Base-by-base conservation (phyloP, 2,113 vertebrate genomes). In the Oncorhynchus clarkii region DNA sequence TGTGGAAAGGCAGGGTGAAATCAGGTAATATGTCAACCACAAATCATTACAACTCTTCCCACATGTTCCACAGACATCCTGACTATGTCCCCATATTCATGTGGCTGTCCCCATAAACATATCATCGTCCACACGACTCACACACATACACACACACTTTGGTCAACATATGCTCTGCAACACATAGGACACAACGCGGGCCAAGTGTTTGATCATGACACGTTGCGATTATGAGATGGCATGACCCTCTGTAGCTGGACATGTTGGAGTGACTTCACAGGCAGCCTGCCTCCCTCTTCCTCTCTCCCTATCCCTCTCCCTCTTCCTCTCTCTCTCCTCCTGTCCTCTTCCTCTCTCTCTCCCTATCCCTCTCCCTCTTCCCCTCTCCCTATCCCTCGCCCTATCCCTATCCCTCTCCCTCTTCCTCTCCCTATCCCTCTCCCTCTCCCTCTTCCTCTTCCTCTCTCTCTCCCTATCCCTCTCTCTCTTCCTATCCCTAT, bases 11-110 rank as follows among this genome's bases (percentile, higher is more conserved):
- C 69, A 74, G 81, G 88, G 90, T 89, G 80, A 89, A 86, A 73
- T 83, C 84, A 88, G 87, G 88, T 89, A 86, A 89, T 75, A 83
- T 79, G 83, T 83, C 88, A 75, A 77, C 70, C 76, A 84, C 86
- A 87, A 88, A 88, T 90, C 82, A 70, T 48, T 64, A 29, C 13
- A 67, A 67, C 77, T 26, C 67, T 48, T 5, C 70, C 72, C 89
- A 90, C 85, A 64, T 90, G 88, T 71, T 84, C 71, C 71, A 85
- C 89, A 88, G 87, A 83, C 76, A 85, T 85, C 76, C 74, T 80
- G 67, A 80, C 81, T 75, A 77, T 54, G 51, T 90, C 77, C 78
- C 77, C 14, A 54, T 54, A 3, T 2, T 18, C 51, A 54, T 18
- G 16, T 86, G 84, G 75, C 85, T 87, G 78, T 65, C 75, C 80